Base-by-base conservation (phyloP, 2,888 invertebrate genomes). In the Malthinus seriepunctatus region DNA sequence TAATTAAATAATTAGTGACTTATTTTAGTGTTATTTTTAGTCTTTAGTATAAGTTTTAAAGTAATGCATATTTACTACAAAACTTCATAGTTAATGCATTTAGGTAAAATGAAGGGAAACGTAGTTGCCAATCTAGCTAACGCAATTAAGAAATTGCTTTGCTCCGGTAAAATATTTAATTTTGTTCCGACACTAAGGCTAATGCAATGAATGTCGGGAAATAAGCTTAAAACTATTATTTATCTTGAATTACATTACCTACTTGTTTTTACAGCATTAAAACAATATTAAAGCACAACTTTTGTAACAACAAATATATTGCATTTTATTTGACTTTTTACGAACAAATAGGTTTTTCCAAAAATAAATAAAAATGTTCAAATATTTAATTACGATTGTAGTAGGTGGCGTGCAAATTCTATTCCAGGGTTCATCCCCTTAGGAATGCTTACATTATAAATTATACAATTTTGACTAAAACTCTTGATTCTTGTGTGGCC, bases 91-190 rank as follows among this genome's bases (percentile, higher is more conserved):
- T 31, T 49, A 23, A 49, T 57, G 51, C 56, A 57, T 57, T 56
- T 57, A 57, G 46, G 14, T 46, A 56, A 50, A 45, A 56, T 46
- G 37, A 45, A 34, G 34, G 45, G 44, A 46, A 51, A 51, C 37
- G 51, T 51, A 57, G 51, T 50, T 51, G 54, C 46, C 33, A 51
- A 51, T 57, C 57, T 51, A 51, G 47, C 47, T 31, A 53, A 53
- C 44, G 37, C 71, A 70, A 72, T 71, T 72, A 72, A 69, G 70
- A 66, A 69, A 72, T 71, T 71, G 68, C 72, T 68, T 65, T 63
- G 66, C 65, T 62, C 62, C 68, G 67, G 68, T 72, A 69, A 71
- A 72, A 72, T 71, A 71, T 72, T 72, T 69, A 70, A 72, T 67
- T 69, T 69, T 68, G 71, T 71, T 69, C 63, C 51, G 63, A 62